Base-by-base conservation (phyloP, 1,140 invertebrate species). In the Tetramorium alpestre region DNA sequence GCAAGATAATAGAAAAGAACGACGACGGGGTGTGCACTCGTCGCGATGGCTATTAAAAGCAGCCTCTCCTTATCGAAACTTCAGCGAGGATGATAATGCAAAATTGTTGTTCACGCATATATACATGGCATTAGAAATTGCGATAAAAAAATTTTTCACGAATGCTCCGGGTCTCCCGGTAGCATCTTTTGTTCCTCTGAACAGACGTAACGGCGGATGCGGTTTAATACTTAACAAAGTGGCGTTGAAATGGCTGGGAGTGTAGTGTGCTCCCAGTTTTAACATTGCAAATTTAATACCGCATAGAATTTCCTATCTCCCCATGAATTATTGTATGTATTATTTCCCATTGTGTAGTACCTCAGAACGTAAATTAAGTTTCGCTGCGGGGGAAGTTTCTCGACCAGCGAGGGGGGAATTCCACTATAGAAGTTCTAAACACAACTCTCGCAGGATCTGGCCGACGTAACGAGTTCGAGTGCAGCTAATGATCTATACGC, bases 401-500 rank as follows among this genome's bases (percentile, higher is more conserved):
- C 69, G 69, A 84, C 25, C 67, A 62, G 56, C 18, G 5, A 33
- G 33, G 69, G 54, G 54, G 80, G 41, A 84, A 60, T 84, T 60
- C 54, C 54, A 60, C 80, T 44, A 41, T 84, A 18, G 54, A 84
- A 84, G 80, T 75, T 84, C 80, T 60, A 75, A 84, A 73, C 69
- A 73, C 80, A 84, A 75, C 80, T 84, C 80, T 84, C 80, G 80
- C 25, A 73, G 80, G 51, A 60, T 60, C 51, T 75, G 25, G 76
- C 69, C 87, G 58, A 78, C 73, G 75, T 88, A 89, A 89, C 88
- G 88, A 89, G 88, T 86, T 86, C 72, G 72, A 78, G 65, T 78
- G 64, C 56, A 72, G 75, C 72, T 64, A 85, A 85, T 76, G 82
- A 85, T 85, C 75, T 85, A 85, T 85, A 85, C 47, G 64, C 56